A percentile compares a stretch with the other conserved stretches of the same genome.
Conservation (phyloP, 2,113 vertebrate species). For the Macroglossus sobrinus region DNA sequence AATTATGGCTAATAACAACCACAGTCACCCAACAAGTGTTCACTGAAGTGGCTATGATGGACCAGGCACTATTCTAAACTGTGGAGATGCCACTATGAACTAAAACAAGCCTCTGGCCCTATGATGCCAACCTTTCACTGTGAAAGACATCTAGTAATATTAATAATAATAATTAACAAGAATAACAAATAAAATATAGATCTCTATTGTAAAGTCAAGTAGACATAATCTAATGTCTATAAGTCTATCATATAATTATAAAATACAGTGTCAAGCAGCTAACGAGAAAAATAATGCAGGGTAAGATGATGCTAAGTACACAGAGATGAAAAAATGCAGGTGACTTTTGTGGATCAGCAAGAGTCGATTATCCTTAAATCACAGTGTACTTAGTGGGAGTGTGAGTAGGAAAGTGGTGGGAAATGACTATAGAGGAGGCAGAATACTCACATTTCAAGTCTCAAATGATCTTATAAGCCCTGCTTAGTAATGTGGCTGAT, state of each 20-base stretch:
- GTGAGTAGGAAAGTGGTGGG: too few species aligned
- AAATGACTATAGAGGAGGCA: background rate
- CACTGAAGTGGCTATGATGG: background rate
- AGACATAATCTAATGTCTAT: background rate
- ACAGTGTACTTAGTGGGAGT: background rate
- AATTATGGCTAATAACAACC: background rate
- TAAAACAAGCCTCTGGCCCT: background rate
- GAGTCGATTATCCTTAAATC: background rate
- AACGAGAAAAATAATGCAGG: background rate
- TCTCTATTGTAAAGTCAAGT: background rate
- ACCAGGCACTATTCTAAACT: background rate
- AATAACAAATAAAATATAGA: background rate
- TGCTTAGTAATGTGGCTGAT: background rate
- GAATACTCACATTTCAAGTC: background rate
- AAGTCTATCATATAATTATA: background rate
- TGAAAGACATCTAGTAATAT: background rate
- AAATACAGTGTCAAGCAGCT: background rate
- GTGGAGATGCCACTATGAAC: background rate
- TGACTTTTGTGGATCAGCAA: background rate
- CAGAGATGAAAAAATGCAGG: background rate
- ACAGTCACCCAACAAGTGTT: background rate
- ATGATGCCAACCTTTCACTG: background rate
- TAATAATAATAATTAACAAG: background rate
- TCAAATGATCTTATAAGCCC: background rate
- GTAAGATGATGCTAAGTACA: fast-evolving